Percentiles rank a stretch among this genome's conserved stretches.
Conservation (phyloP, 2,113 vertebrate species). For the Entelurus aequoreus region DNA sequence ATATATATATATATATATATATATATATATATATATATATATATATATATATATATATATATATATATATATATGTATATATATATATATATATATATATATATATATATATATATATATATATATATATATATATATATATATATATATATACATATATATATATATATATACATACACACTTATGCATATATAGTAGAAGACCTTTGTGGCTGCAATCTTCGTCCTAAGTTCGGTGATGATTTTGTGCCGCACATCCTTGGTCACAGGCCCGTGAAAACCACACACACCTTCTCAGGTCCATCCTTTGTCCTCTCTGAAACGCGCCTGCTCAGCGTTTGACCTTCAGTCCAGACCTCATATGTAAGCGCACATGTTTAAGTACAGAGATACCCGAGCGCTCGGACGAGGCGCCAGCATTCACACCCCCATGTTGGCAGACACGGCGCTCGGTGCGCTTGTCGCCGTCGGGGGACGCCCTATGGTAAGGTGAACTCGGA, state of each 20-base stretch:
- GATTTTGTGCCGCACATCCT: slow-evolving; percentile 60
- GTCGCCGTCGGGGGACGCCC: slow-evolving; percentile 71
- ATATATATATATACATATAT: too few species aligned
- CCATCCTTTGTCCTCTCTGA: slow-evolving; percentile 40
- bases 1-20: too few species aligned
- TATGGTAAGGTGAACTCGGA: slow-evolving; percentile 75
- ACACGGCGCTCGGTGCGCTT: slow-evolving; percentile 44
- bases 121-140: too few species aligned
- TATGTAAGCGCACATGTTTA: slow-evolving; percentile 32
- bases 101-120: too few species aligned
- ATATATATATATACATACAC: too few species aligned
- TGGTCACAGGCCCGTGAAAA: slow-evolving; percentile 54
- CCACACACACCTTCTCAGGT: slow-evolving; percentile 16
- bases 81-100: too few species aligned
- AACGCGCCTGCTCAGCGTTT: slow-evolving; percentile 44
- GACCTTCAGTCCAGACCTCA: slow-evolving; percentile 44
- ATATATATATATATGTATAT: too few species aligned
- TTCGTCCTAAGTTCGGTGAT: slow-evolving; percentile 58
- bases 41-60: too few species aligned
- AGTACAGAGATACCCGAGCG: slow-evolving; percentile 11
- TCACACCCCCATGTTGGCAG: slow-evolving; percentile 21
- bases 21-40: too few species aligned
- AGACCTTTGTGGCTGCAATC: slow-evolving; percentile 53
- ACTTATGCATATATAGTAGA: slow-evolving; percentile 4
- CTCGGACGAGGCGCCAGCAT: background rate